Base-by-base conservation (phyloP, 2,888 invertebrate species). In the Tetheella fluctuosa region DNA sequence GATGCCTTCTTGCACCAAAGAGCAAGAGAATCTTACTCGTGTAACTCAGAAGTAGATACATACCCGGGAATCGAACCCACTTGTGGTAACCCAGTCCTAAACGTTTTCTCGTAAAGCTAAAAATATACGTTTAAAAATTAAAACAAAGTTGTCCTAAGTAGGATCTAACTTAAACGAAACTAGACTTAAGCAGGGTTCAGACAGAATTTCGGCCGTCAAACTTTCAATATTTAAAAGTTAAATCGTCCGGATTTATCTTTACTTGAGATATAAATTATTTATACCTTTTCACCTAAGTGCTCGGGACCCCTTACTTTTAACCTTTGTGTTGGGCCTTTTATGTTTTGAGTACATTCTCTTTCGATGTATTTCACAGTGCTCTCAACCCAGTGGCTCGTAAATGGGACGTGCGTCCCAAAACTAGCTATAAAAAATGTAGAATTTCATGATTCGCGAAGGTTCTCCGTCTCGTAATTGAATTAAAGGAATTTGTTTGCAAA, bases 191-290 rank as follows among this genome's bases (percentile, higher is more conserved):
- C 58, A 57, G 54, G 63, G 61, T 67, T 67, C 67, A 63, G 70
- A 69, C 65, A 30, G 72, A 67, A 67, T 72, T 60, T 69, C 12
- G 64, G 64, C 53, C 62, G 63, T 69, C 64, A 58, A 59, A 68
- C 63, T 72, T 72, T 52, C 57, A 70, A 52, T 69, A 62, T 67
- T 62, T 17, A 63, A 64, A 62, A 64, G 55, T 63, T 67, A 64
- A 54, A 64, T 65, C 64, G 64, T 63, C 54, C 61, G 42, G 56
- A 42, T 42, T 6, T 15, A 64, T 67, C 67, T 65, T 60, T 59
- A 62, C 62, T 61, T 62, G 54, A 37, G 28, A 0, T 39, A 60
- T 73, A 48, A 39, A 69, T 70, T 57, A 71, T 73, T 65, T 65
- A 69, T 67, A 39, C 2, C 23, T 59, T 48, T 56, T 61, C 23